These are phyloP conservation scores for Sebastes trivittatus DNA, from an alignment of 2,797 vertebrate genomes.

Conservation along the genomic window DNA sequence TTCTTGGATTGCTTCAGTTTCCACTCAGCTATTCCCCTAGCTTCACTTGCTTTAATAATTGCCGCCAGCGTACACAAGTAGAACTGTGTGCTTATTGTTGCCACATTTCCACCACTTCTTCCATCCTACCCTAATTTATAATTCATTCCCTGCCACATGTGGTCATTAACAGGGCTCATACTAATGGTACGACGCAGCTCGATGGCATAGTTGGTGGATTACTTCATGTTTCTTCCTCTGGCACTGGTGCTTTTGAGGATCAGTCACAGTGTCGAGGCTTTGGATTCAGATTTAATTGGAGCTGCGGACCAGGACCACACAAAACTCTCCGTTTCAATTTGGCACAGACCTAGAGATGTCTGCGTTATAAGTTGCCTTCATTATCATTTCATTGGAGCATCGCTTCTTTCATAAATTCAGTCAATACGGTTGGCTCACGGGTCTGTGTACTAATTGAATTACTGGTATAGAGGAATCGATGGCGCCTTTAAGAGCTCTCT, in stretches of 20 bases:
- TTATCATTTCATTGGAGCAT: slow-evolving; percentile 23
- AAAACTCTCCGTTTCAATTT: slow-evolving; percentile 34
- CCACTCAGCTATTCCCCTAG: background rate
- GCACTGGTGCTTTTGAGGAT: slow-evolving; percentile 30
- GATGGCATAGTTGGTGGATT: slow-evolving; percentile 7
- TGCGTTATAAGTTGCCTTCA: slow-evolving; percentile 5
- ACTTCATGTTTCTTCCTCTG: slow-evolving; percentile 31
- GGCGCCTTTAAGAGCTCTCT: background rate
- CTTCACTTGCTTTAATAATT: slow-evolving; percentile 17
- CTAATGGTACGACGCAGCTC: slow-evolving; percentile 17
- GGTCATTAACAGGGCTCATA: slow-evolving; percentile 40
- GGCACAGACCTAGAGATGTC: slow-evolving; percentile 12
- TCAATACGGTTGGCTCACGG: slow-evolving; percentile 12
- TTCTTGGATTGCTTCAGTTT: slow-evolving; percentile 32
- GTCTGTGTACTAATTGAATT: slow-evolving; percentile 46
- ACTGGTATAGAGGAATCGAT: slow-evolving; percentile 11
- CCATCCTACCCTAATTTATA: slow-evolving; percentile 44
- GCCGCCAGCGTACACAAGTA: background rate
- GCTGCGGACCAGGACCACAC: background rate
- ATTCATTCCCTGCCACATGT: slow-evolving; percentile 45
- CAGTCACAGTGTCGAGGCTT: slow-evolving; percentile 13
- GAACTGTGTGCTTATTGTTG: slow-evolving; percentile 14
- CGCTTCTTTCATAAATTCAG: slow-evolving; percentile 19
- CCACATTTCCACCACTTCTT: slow-evolving; percentile 3
- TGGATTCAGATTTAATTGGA: slow-evolving; percentile 44